phyloP scores from a whole-genome alignment of 2,113 vertebrate species.

The pig (Sus scrofa) region T2T-Sscrofa CM000828.6:33279001-33279500 shows the following conservation, averaged over 20 bases:
- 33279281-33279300: neutral
- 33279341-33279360: neutral
- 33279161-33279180: neutral
- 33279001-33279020: neutral
- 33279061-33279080: neutral
- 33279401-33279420: neutral
- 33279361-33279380: neutral
- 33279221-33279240: neutral
- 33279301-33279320: neutral
- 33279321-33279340: neutral
- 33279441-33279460: neutral
- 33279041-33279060: neutral
- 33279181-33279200: neutral
- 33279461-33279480: neutral
- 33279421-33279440: neutral
- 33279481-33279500: neutral
- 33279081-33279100: neutral
- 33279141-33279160: neutral
- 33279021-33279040: neutral
- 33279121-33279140: neutral
- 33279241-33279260: conserved; percentile 16
- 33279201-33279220: neutral
- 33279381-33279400: neutral
- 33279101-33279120: neutral
- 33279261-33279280: neutral